A percentile compares a stretch with the other conserved stretches of the same genome.
These are phyloP conservation scores for Gastracanthus pulcherrimus DNA, from an alignment of 2,888 invertebrate genomes.

Conservation along the genomic window DNA sequence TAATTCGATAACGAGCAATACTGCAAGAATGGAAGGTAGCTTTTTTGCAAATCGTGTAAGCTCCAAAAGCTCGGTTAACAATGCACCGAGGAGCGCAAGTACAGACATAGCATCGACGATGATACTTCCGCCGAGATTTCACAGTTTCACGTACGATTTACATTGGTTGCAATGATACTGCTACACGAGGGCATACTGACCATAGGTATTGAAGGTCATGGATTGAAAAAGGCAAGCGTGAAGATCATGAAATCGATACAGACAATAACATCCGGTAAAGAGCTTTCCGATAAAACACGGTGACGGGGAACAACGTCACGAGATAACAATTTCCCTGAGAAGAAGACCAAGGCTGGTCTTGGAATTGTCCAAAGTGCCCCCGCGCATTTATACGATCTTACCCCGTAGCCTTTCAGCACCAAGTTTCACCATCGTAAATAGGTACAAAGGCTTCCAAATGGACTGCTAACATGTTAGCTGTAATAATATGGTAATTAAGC, in stretches of 20 bases:
- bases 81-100: slow-evolving; percentile 66
- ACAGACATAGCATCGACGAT: slow-evolving; percentile 79
- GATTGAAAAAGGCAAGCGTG: slow-evolving; percentile 81
- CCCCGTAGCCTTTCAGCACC: too few species aligned
- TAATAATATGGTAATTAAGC: too few species aligned
- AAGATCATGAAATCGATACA: slow-evolving; percentile 84
- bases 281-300: slow-evolving; percentile 86
- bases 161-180: slow-evolving; percentile 86
- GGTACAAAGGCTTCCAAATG: too few species aligned
- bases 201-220: slow-evolving; percentile 69
- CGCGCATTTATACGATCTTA: too few species aligned
- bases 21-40: slow-evolving; percentile 85
- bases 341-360: too few species aligned
- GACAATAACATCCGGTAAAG: too few species aligned
- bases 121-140: slow-evolving; percentile 88
- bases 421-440: too few species aligned
- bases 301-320: too few species aligned
- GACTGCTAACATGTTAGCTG: too few species aligned
- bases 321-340: too few species aligned
- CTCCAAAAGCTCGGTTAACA: slow-evolving; percentile 70
- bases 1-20: slow-evolving; percentile 83
- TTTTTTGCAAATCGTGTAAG: slow-evolving; percentile 80
- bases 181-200: slow-evolving; percentile 90
- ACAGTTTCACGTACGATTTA: slow-evolving; percentile 85
- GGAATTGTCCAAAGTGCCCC: too few species aligned